Evolutionary conservation across 2,888 invertebrate genomes (phyloP).

Genomic region (Cosmia trapezina): DNA sequence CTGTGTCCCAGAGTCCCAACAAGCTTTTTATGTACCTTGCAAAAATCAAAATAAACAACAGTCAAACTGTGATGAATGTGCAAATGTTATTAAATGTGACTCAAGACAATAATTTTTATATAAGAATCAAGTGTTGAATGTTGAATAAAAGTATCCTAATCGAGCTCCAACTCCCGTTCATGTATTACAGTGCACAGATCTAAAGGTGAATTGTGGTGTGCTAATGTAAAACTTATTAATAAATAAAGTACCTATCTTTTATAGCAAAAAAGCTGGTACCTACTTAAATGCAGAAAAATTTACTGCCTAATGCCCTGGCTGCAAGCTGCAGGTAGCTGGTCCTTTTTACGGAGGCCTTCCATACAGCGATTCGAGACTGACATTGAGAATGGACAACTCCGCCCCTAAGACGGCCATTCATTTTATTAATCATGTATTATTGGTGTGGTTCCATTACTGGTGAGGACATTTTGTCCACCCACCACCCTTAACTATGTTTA

Average conservation of each 20-base stretch:
- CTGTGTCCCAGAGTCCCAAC: too few relatives aligned
- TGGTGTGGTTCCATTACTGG: neutral
- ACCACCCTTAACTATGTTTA: too few relatives aligned
- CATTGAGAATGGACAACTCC: too few relatives aligned
- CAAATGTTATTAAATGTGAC: neutral
- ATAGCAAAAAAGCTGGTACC: neutral
- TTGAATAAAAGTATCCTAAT: neutral
- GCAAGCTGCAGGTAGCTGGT: neutral
- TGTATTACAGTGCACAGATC: neutral
- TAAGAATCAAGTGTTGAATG: neutral
- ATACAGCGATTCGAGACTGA: neutral
- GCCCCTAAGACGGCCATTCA: too few relatives aligned
- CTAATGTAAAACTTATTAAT: neutral
- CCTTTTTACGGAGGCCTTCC: neutral
- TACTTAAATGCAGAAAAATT: too few relatives aligned
- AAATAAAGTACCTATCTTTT: neutral
- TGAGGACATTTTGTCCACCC: neutral
- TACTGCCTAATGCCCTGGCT: neutral
- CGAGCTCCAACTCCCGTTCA: neutral
- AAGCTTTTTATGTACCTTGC: too few relatives aligned
- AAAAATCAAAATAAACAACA: too few relatives aligned
- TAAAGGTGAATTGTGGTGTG: neutral
- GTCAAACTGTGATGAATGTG: too few relatives aligned
- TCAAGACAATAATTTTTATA: neutral
- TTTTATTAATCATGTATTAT: neutral